A percentile compares a stretch with the other conserved stretches of the same genome.
Evolutionary conservation across 53 echinoderm and acorn worm genomes (phyloP).

Genomic region (Arbacia lixula): DNA sequence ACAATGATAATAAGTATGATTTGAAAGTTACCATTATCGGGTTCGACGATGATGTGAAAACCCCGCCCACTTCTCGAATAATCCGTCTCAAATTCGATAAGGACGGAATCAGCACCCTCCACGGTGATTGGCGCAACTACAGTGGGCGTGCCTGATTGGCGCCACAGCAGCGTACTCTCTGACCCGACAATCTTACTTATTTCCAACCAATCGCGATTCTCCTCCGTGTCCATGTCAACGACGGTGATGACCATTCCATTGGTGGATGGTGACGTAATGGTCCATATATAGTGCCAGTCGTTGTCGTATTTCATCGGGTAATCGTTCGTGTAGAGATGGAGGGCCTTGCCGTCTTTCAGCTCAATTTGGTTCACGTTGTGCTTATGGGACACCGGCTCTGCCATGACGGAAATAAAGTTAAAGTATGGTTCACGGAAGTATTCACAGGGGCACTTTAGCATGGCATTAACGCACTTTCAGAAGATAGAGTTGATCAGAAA

Average conservation of each 20-base stretch:
- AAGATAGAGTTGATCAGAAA: no score
- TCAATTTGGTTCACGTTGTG: not conserved
- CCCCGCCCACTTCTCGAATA: constrained; percentile 54
- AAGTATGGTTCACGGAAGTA: no score
- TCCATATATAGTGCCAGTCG: constrained; percentile 32
- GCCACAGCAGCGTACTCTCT: not conserved
- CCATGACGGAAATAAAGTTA: no score
- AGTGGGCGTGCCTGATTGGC: constrained; percentile 29
- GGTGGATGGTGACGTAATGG: constrained; percentile 21
- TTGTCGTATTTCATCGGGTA: constrained; percentile 47
- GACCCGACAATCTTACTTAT: not conserved
- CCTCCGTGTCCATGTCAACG: constrained; percentile 46
- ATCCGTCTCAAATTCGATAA: constrained; percentile 63
- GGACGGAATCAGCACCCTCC: constrained; percentile 26
- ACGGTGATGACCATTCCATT: constrained; percentile 11
- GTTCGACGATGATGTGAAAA: constrained; percentile 66
- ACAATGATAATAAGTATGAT: no score
- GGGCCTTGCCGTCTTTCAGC: constrained; percentile 22
- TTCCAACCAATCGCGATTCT: constrained; percentile 38
- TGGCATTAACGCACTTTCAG: no score
- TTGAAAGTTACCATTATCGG: constrained; percentile 65
- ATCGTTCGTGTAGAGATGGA: constrained; percentile 31
- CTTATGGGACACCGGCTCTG: not conserved
- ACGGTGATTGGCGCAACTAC: constrained; percentile 14
- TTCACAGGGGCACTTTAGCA: no score